Evolutionary conservation across 2,797 vertebrate genomes (phyloP).

Genomic region (Premnoplex brunnescens): DNA sequence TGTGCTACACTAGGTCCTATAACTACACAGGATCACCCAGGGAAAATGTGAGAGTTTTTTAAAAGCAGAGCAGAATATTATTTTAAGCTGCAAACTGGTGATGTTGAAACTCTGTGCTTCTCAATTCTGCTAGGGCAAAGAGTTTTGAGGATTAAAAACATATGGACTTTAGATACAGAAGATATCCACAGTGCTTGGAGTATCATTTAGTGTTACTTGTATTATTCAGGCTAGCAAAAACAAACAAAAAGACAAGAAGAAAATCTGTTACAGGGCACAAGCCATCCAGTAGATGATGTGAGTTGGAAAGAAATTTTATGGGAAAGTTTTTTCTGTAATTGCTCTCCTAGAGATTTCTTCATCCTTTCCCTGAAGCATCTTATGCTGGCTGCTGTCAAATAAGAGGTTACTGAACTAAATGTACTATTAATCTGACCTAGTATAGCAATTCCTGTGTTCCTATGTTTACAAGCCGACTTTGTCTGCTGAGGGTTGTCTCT

Average conservation of each 20-base stretch:
- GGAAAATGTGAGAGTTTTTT: not conserved
- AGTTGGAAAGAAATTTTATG: slow-evolving; percentile 60
- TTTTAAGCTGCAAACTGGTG: not conserved
- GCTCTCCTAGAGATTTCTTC: slow-evolving; percentile 58
- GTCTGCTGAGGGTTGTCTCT: slow-evolving; percentile 34
- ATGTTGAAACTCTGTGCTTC: not conserved
- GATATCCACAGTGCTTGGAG: not conserved
- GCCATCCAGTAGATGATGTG: slow-evolving; percentile 2
- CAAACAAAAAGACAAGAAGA: not conserved
- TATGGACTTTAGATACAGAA: slow-evolving; percentile 16
- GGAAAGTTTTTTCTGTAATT: slow-evolving; percentile 54
- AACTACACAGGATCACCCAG: not conserved
- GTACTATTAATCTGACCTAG: slow-evolving; percentile 49
- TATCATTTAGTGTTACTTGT: slow-evolving; percentile 47
- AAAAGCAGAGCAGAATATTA: not conserved
- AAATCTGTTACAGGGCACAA: slow-evolving; percentile 43
- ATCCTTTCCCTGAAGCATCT: slow-evolving; percentile 50
- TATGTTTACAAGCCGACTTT: slow-evolving; percentile 48
- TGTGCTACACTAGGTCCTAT: not conserved
- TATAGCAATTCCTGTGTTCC: slow-evolving; percentile 45
- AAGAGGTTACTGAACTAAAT: slow-evolving; percentile 61
- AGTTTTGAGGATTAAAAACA: slow-evolving; percentile 46
- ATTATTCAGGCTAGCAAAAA: slow-evolving; percentile 28
- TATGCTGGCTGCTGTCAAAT: slow-evolving; percentile 52
- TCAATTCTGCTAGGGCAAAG: not conserved